Evolutionary conservation across 2,888 invertebrate species (phyloP).

Genomic region (Malacosoma neustria): DNA sequence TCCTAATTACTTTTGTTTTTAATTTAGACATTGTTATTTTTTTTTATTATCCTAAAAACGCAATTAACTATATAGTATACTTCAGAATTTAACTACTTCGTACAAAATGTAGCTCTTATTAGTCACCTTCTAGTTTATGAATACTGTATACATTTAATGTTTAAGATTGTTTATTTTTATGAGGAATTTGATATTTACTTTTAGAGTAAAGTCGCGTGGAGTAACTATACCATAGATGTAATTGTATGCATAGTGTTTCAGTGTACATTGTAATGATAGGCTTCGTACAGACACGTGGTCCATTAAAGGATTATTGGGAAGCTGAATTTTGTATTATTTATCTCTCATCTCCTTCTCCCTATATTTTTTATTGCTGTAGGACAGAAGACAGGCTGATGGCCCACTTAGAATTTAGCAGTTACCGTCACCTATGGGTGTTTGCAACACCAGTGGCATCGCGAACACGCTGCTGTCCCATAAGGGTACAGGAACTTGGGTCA

Average conservation of each 20-base stretch:
- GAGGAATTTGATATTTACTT: constrained; percentile 9
- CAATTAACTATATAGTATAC: background rate
- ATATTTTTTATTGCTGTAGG: too few species aligned
- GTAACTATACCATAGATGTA: constrained; percentile 14
- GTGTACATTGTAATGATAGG: constrained; percentile 47
- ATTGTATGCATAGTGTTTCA: constrained; percentile 42
- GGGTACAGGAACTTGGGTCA: too few species aligned
- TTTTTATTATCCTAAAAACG: background rate
- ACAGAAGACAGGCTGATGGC: too few species aligned
- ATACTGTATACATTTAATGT: background rate
- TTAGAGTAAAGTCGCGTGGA: constrained; percentile 17
- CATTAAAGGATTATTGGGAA: constrained; percentile 69
- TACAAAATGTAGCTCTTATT: background rate
- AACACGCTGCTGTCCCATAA: too few species aligned
- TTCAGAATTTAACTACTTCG: too few species aligned
- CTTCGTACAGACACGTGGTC: constrained; percentile 52
- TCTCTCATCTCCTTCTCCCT: background rate
- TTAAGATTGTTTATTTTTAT: constrained; percentile 5
- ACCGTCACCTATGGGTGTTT: too few species aligned
- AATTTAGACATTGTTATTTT: background rate
- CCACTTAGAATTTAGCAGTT: too few species aligned
- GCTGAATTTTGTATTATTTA: constrained; percentile 45
- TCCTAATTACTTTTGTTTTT: constrained; percentile 24
- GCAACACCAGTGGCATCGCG: too few species aligned
- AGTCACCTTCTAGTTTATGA: background rate